phyloP scores from a whole-genome alignment of 1,140 invertebrate species.

The Drosophila pandora region DNA sequence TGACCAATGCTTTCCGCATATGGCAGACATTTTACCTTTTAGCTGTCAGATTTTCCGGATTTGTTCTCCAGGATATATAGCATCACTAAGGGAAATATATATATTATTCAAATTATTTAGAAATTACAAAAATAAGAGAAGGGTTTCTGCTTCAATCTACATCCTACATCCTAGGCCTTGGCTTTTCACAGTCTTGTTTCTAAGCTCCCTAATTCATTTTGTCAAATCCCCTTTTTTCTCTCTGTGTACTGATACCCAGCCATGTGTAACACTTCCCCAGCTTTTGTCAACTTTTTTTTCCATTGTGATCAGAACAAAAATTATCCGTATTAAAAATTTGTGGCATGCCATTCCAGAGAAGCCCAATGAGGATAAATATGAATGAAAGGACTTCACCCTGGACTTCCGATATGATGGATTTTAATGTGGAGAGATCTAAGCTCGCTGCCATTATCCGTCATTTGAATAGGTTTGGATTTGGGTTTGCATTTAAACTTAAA shows the following conservation, averaged over 20 bases:
- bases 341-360: slow-evolving; percentile 12
- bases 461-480: neutral
- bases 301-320: slow-evolving; percentile 14
- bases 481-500: slow-evolving; percentile 23
- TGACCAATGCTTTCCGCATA: slow-evolving; percentile 26
- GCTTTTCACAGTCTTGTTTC: no score
- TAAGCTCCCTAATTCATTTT: no score
- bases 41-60: slow-evolving; percentile 30
- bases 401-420: slow-evolving; percentile 29
- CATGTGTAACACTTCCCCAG: slow-evolving; percentile 31
- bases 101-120: neutral
- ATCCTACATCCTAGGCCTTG: no score
- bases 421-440: neutral
- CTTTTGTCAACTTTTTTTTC: slow-evolving; percentile 19
- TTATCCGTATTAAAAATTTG: slow-evolving; percentile 34
- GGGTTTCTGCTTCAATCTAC: no score
- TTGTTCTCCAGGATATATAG: slow-evolving; percentile 4
- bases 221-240: neutral
- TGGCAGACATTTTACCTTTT: slow-evolving; percentile 32
- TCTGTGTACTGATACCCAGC: slow-evolving; percentile 1
- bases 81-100: neutral
- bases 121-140: no score
- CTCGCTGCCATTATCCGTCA: slow-evolving; percentile 13
- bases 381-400: neutral
- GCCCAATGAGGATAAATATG: neutral